These are phyloP conservation scores for Lumbricus terrestris DNA, from an alignment of 2,888 invertebrate genomes.

Conservation along the genomic window DNA sequence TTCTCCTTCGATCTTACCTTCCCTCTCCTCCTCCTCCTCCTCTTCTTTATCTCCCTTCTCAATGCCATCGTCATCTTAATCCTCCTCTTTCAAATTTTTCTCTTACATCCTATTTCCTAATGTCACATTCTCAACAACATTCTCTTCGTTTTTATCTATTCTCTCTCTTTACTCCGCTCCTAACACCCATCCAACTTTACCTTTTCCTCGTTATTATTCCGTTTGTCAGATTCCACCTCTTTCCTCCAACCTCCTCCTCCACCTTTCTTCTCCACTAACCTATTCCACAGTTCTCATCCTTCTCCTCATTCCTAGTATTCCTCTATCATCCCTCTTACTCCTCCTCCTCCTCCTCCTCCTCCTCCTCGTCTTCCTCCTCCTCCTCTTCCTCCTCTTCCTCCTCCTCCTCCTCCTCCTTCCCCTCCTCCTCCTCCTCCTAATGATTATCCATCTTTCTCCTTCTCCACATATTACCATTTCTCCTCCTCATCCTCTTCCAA, in stretches of 20 bases:
- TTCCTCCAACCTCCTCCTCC: too few species aligned
- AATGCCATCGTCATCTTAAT: too few species aligned
- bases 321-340: not conserved
- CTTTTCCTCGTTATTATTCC: too few species aligned
- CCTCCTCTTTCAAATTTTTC: too few species aligned
- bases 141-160: too few species aligned
- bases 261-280: too few species aligned
- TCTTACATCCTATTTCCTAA: too few species aligned
- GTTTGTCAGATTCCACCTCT: too few species aligned
- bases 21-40: not conserved
- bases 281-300: not conserved
- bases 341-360: not conserved
- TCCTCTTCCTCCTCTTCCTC: not conserved
- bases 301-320: not conserved
- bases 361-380: not conserved
- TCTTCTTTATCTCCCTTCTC: not conserved
- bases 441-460: not conserved
- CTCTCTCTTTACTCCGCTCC: too few species aligned
- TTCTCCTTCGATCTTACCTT: too few species aligned
- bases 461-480: not conserved
- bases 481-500: not conserved
- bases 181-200: too few species aligned
- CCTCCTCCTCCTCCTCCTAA: not conserved
- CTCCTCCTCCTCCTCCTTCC: not conserved
- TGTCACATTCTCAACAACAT: too few species aligned